Evolutionary conservation across 2,888 invertebrate genomes (phyloP).

Genomic region (Temnothorax rugatulus): DNA sequence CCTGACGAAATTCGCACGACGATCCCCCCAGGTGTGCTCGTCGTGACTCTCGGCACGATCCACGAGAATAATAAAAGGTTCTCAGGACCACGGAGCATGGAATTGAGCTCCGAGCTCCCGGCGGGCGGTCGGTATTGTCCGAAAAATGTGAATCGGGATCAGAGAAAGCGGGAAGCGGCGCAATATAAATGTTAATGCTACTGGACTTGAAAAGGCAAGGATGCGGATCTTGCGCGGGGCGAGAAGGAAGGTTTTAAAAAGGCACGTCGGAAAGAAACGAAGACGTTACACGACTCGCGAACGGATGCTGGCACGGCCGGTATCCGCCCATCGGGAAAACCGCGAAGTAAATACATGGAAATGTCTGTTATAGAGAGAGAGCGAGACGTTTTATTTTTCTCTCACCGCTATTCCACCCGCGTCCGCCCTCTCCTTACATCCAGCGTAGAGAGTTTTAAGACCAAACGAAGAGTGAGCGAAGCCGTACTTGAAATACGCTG

Average conservation of each 20-base stretch:
- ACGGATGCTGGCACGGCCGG: conserved; percentile 1
- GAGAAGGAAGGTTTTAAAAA: conserved; percentile 61
- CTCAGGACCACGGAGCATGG: conserved; percentile 60
- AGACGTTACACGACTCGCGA: conserved; percentile 57
- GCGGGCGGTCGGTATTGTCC: conserved; percentile 76
- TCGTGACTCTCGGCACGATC: conserved; percentile 63
- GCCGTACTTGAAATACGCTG: conserved; percentile 53
- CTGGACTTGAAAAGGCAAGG: conserved; percentile 56
- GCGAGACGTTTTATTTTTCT: conserved; percentile 59
- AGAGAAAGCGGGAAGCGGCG: conserved; percentile 69
- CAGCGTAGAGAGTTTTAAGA: conserved; percentile 13
- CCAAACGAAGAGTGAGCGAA: conserved; percentile 26
- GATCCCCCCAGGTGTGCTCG: conserved; percentile 65
- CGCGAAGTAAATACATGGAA: conserved; percentile 71
- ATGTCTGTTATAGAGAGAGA: conserved; percentile 46
- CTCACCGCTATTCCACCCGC: neutral
- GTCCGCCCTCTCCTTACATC: conserved; percentile 16
- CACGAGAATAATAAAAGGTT: conserved; percentile 73
- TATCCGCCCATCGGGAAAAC: conserved; percentile 45
- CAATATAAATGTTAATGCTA: conserved; percentile 83
- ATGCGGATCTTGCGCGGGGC: conserved; percentile 52
- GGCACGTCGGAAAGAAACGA: conserved; percentile 39
- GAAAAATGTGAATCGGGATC: conserved; percentile 70
- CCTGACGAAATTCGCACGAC: conserved; percentile 71
- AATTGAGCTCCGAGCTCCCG: conserved; percentile 58